phyloP scores from a whole-genome alignment of 2,113 vertebrate species.

The human region GRCh38 chr2:107423001-107423500 shows the following conservation, averaged over 20 bases:
- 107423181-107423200: no score
- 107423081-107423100: background rate
- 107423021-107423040: background rate
- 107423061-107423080: accelerated
- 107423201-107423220: background rate
- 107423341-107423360: no score
- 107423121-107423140: background rate
- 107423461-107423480: background rate
- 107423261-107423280: background rate
- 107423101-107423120: background rate
- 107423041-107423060: background rate
- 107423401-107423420: background rate
- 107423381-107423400: background rate
- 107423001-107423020: background rate
- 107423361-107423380: background rate
- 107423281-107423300: background rate
- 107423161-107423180: background rate
- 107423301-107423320: background rate
- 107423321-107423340: accelerated
- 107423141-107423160: background rate
- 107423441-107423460: background rate
- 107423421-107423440: background rate
- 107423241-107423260: background rate
- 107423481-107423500: background rate
- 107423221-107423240: background rate